phyloP scores from a whole-genome alignment of 1,140 invertebrate species.

The Coelopa frigida region DNA sequence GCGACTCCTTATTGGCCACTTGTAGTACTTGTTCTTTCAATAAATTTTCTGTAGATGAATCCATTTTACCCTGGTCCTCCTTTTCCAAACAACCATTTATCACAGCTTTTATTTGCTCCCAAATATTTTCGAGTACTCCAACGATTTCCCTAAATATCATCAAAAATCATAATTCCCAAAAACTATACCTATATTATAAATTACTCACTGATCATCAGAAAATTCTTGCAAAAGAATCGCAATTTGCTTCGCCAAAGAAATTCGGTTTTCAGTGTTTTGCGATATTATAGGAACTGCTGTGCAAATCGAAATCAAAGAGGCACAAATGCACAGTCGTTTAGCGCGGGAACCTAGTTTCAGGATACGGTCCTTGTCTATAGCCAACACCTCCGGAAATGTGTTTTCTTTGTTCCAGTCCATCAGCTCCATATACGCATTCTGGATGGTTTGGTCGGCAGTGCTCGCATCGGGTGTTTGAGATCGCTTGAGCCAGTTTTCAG shows the following conservation, averaged over 20 bases:
- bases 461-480: conserved; percentile 33
- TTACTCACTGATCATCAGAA: conserved; percentile 48
- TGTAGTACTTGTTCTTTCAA: conserved; percentile 59
- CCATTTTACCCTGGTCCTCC: conserved; percentile 42
- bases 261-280: conserved; percentile 57
- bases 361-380: conserved; percentile 65
- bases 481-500: conserved; percentile 60
- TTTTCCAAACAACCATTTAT: conserved; percentile 49
- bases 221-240: conserved; percentile 54
- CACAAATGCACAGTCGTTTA: conserved; percentile 54
- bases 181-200: too few relatives aligned
- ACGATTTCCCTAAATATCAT: conserved; percentile 51
- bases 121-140: conserved; percentile 53
- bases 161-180: too few relatives aligned
- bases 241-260: conserved; percentile 60
- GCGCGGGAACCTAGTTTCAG: conserved; percentile 55
- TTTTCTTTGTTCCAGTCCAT: conserved; percentile 60
- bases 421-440: conserved; percentile 66
- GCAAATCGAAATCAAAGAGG: conserved; percentile 58
- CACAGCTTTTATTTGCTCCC: conserved; percentile 62
- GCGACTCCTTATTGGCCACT: conserved; percentile 54
- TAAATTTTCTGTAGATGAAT: conserved; percentile 48
- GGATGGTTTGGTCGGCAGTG: conserved; percentile 25
- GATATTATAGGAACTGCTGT: conserved; percentile 54
- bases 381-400: conserved; percentile 63